Conservation (phyloP, 2,113 vertebrate genomes). For the Sinocyclocheilus anshuiensis region DNA sequence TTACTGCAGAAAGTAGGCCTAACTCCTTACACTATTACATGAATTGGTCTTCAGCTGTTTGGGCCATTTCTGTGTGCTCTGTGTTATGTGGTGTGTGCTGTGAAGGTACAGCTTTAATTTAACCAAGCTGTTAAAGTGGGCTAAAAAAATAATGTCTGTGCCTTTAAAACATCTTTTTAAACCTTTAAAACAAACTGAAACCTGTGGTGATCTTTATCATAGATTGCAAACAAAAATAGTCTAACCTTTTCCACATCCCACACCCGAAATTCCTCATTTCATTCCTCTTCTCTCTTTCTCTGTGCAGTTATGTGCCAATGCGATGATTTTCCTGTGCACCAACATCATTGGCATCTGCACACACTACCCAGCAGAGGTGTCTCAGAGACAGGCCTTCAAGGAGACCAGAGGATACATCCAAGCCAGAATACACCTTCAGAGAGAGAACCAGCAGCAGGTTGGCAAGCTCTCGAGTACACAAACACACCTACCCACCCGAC, state of each 20-base stretch:
- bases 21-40: background rate
- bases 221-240: background rate
- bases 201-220: background rate
- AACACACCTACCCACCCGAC: background rate
- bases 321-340: slow-evolving; percentile 92
- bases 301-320: slow-evolving; percentile 86
- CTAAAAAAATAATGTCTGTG: no score
- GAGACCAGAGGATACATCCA: slow-evolving; percentile 96
- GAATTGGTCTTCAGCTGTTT: background rate
- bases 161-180: no score
- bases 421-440: slow-evolving; percentile 90
- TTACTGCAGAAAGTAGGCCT: background rate
- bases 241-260: background rate
- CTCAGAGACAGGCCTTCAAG: slow-evolving; percentile 96
- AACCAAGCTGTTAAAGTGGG: no score
- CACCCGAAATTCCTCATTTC: background rate
- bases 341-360: slow-evolving; percentile 96
- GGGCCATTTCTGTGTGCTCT: background rate
- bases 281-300: background rate
- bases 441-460: slow-evolving; percentile 97
- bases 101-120: background rate
- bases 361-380: slow-evolving; percentile 95
- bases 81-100: no score
- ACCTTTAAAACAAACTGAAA: no score
- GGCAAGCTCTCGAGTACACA: slow-evolving; percentile 28